A percentile compares a stretch with the other conserved stretches of the same genome.
phyloP scores from a whole-genome alignment of 1,140 invertebrate genomes.

The Zaprionus ghesquierei region DNA sequence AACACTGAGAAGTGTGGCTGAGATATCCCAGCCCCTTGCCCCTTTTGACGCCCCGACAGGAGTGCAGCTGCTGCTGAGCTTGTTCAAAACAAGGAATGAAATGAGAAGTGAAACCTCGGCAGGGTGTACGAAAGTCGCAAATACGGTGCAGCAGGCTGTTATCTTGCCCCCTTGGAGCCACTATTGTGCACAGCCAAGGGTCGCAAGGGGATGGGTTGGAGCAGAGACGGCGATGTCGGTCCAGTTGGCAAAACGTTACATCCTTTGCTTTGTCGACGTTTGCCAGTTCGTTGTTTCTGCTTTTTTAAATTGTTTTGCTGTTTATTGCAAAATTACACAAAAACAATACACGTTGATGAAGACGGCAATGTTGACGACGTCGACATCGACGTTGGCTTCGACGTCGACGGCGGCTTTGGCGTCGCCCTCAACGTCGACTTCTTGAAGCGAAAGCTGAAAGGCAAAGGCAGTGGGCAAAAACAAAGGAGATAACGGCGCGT shows the following conservation, averaged over 20 bases:
- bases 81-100: no score
- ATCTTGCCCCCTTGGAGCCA: background rate
- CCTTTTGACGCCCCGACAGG: no score
- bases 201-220: background rate
- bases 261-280: slow-evolving; percentile 69
- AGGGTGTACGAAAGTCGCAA: background rate
- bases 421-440: slow-evolving; percentile 41
- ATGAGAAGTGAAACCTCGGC: background rate
- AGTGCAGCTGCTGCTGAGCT: no score
- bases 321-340: slow-evolving; percentile 82
- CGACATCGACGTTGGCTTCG: slow-evolving; percentile 33
- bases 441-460: slow-evolving; percentile 28
- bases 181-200: background rate
- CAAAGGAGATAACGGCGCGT: slow-evolving; percentile 60
- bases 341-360: slow-evolving; percentile 78
- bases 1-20: background rate
- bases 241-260: slow-evolving; percentile 78
- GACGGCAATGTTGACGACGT: slow-evolving; percentile 51
- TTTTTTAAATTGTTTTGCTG: slow-evolving; percentile 77
- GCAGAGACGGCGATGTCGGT: slow-evolving; percentile 57
- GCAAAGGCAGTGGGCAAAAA: slow-evolving; percentile 46
- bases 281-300: slow-evolving; percentile 30
- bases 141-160: background rate
- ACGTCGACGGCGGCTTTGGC: slow-evolving; percentile 29
- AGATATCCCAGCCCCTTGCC: no score